These are phyloP conservation scores for Microcebus lehilahytsara DNA, from an alignment of 2,113 vertebrate genomes.

Conservation along the genomic window DNA sequence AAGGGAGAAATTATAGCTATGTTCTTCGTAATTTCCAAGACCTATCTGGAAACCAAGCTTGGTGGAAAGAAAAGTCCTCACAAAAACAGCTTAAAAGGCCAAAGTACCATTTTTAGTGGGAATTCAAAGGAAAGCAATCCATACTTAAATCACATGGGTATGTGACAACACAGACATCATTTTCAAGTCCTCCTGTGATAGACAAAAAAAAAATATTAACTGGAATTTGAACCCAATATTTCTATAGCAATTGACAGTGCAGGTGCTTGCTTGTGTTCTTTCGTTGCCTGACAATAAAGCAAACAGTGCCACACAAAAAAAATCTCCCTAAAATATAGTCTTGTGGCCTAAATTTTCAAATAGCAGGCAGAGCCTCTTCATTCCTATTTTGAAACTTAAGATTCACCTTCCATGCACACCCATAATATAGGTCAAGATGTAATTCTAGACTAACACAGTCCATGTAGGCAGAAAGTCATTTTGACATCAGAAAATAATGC, in stretches of 20 bases:
- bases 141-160: constrained; percentile 47
- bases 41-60: constrained; percentile 75
- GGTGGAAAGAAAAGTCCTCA: constrained; percentile 66
- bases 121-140: constrained; percentile 74
- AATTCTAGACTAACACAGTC: neutral
- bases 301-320: constrained; percentile 18
- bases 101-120: constrained; percentile 55
- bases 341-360: constrained; percentile 24
- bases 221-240: constrained; percentile 71
- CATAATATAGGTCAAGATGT: constrained; percentile 40
- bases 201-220: constrained; percentile 66
- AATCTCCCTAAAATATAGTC: neutral
- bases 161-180: constrained; percentile 47
- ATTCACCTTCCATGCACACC: neutral
- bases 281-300: constrained; percentile 42
- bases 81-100: constrained; percentile 71
- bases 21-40: constrained; percentile 76
- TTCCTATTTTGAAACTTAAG: constrained; percentile 54
- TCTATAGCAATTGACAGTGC: constrained; percentile 20
- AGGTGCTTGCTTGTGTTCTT: constrained; percentile 28
- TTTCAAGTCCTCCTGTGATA: constrained; percentile 62
- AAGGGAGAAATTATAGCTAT: constrained; percentile 79
- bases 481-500: constrained; percentile 12
- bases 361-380: constrained; percentile 16
- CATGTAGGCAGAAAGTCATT: neutral